These are phyloP conservation scores for Conus ventricosus DNA, from an alignment of 1,140 invertebrate genomes.

Conservation along the genomic window DNA sequence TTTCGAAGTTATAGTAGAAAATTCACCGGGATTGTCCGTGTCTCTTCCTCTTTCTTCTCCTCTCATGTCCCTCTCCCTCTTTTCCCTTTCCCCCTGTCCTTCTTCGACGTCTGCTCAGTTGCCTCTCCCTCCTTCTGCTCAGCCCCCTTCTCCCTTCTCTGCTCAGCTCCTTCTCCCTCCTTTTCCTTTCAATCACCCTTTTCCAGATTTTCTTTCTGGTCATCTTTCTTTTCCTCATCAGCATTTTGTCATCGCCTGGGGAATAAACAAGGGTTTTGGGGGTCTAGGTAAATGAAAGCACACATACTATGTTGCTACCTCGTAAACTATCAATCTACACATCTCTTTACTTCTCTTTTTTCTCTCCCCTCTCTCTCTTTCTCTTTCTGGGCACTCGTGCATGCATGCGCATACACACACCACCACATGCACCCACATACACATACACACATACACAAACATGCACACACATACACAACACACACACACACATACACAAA, in stretches of 20 bases:
- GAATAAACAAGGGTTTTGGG: not conserved
- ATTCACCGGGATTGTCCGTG: constrained; percentile 65
- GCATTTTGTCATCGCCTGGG: not conserved
- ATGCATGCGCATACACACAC: no score
- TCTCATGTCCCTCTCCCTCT: constrained; percentile 14
- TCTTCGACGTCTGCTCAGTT: constrained; percentile 28
- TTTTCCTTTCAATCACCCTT: constrained; percentile 8
- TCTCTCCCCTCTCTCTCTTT: no score
- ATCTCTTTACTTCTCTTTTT: no score
- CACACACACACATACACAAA: no score
- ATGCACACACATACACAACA: no score
- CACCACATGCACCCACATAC: no score
- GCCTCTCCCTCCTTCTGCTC: constrained; percentile 13
- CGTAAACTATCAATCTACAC: no score
- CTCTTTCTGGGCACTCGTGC: no score
- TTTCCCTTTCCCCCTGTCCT: constrained; percentile 16
- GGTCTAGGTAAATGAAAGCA: no score
- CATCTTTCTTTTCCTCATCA: constrained; percentile 4
- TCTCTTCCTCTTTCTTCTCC: constrained; percentile 52
- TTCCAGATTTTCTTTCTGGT: constrained; percentile 22
- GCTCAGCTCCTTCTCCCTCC: not conserved
- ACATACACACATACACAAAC: no score
- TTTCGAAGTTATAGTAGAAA: constrained; percentile 73
- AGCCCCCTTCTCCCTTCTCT: not conserved
- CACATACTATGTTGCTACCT: no score